Base-by-base conservation (phyloP, 2,888 invertebrate species). In the Heliconius ethilla region DNA sequence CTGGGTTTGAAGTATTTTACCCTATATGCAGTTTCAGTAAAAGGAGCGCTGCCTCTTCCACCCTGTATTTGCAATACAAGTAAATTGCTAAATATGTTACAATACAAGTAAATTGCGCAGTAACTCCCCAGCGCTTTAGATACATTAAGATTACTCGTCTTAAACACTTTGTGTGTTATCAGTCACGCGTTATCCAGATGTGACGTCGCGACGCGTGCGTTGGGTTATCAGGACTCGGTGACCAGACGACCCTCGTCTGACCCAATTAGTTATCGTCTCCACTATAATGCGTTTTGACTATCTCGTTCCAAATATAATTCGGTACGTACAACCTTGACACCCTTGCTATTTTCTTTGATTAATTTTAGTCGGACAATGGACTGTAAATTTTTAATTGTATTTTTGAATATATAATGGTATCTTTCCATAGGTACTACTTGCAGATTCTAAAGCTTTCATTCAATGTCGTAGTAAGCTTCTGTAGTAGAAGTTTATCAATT, bases 231-330 rank as follows among this genome's bases (percentile, higher is more conserved):
- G 87, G 88, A 87, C 86, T 84, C 83, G 82, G 85, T 86, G 90
- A 88, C 92, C 91, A 92, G 89, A 90, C 90, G 90, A 91, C 92
- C 92, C 88, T 83, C 86, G 87, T 89, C 87, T 89, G 91, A 90
- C 92, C 92, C 86, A 93, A 90, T 93, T 93, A 89, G 84, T 88
- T 92, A 92, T 91, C 91, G 84, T 81, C 82, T 84, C 82, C 83
- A 84, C 83, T 87, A 86, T 84, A 87, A 79, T 82, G 75, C 81
- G 82, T 80, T 82, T 77, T 80, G 82, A 80, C 81, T 79, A 82
- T 81, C 80, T 78, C 70, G 73, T 70, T 75, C 78, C 73, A 76
- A 80, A 79, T 69, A 69, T 76, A 76, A 81, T 73, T 76, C 69
- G 80, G 78, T 67, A 81, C 80, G 82, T 82, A 77, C 82, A 84